A percentile compares a stretch with the other conserved stretches of the same genome.
phyloP scores from a whole-genome alignment of 2,888 invertebrate genomes.

The Zygogramma bicolorata region DNA sequence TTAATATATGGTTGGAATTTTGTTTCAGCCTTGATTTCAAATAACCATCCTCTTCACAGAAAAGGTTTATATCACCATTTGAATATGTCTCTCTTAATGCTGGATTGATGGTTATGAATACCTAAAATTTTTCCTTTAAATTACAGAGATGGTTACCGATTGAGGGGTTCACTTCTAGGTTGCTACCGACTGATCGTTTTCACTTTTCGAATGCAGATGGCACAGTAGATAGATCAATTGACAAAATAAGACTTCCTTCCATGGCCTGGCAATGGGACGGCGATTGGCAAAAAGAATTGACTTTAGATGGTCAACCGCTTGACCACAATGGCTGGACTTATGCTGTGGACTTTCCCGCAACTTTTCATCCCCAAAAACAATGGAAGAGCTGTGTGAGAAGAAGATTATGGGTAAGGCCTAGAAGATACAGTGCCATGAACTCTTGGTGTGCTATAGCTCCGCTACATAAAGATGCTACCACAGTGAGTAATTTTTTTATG shows the following conservation, averaged over 20 bases:
- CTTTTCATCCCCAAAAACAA: constrained; percentile 82
- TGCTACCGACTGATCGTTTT: constrained; percentile 90
- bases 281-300: constrained; percentile 89
- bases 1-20: too few species aligned
- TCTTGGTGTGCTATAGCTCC: constrained; percentile 94
- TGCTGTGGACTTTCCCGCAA: constrained; percentile 90
- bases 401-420: constrained; percentile 89
- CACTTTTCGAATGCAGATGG: constrained; percentile 90
- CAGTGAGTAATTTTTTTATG: constrained; percentile 63
- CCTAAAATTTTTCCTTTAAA: neutral
- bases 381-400: constrained; percentile 93
- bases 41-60: too few species aligned
- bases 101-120: too few species aligned
- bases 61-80: too few species aligned
- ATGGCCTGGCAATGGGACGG: constrained; percentile 98
- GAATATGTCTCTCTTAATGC: too few species aligned
- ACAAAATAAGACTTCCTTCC: constrained; percentile 87
- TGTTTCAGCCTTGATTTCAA: too few species aligned
- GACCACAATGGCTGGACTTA: constrained; percentile 96
- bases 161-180: constrained; percentile 85
- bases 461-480: constrained; percentile 88
- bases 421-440: constrained; percentile 90
- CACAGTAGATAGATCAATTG: constrained; percentile 80
- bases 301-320: constrained; percentile 84
- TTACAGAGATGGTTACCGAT: constrained; percentile 88